These are phyloP conservation scores for Heliothis virescens DNA, from an alignment of 1,140 invertebrate genomes.

Conservation along the genomic window DNA sequence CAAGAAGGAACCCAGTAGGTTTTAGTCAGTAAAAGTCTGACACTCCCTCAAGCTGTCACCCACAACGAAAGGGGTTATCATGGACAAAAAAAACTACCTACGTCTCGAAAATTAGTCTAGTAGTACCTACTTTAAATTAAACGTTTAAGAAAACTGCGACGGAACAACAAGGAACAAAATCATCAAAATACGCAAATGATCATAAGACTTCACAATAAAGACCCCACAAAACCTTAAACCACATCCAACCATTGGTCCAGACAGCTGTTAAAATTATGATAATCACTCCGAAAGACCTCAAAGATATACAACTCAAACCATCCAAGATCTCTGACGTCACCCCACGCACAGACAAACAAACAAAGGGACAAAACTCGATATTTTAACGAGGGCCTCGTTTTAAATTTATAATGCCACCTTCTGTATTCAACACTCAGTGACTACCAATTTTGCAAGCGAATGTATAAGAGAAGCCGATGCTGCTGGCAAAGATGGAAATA, in stretches of 20 bases:
- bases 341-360: conserved; percentile 49
- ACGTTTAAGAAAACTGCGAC: too few relatives aligned
- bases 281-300: conserved; percentile 6
- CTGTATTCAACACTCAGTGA: conserved; percentile 57
- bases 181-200: too few relatives aligned
- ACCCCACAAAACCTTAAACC: too few relatives aligned
- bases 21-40: too few relatives aligned
- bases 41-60: too few relatives aligned
- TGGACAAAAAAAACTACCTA: too few relatives aligned
- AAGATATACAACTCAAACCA: conserved; percentile 9
- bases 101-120: too few relatives aligned
- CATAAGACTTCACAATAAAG: background rate
- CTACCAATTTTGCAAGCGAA: conserved; percentile 60
- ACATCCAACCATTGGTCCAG: background rate
- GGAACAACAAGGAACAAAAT: too few relatives aligned
- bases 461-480: conserved; percentile 58
- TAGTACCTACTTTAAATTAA: too few relatives aligned
- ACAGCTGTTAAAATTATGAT: conserved; percentile 1
- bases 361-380: conserved; percentile 64
- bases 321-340: conserved; percentile 38
- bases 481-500: conserved; percentile 15
- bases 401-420: conserved; percentile 72
- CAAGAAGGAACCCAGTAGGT: too few relatives aligned
- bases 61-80: too few relatives aligned
- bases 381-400: conserved; percentile 73